Conservation (phyloP, 2,113 vertebrate species). For the Gallinago paraguaiae region DNA sequence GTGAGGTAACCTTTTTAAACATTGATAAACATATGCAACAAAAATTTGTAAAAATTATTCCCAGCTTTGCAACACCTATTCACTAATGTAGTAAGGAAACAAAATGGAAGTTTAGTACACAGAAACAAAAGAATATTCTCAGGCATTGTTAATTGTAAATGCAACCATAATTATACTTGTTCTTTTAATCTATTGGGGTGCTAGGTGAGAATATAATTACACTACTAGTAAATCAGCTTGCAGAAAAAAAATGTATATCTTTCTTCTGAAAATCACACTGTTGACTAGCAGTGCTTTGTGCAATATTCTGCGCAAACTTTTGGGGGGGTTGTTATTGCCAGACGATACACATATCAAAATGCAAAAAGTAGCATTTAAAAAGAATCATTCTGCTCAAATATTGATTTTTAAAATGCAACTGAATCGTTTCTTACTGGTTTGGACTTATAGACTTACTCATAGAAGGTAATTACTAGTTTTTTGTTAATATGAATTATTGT, state of each 20-base stretch:
- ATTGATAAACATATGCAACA: background rate
- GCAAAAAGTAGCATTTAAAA: background rate
- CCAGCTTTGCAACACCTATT: background rate
- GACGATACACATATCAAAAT: background rate
- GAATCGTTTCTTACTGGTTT: background rate
- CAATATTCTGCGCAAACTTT: background rate
- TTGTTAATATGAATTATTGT: background rate
- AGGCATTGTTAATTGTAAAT: background rate
- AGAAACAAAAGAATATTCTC: background rate
- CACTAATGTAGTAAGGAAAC: background rate
- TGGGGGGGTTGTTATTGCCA: background rate
- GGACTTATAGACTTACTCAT: background rate
- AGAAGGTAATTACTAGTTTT: background rate
- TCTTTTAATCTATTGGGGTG: background rate
- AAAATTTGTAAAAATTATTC: conserved; percentile 19
- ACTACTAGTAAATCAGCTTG: background rate
- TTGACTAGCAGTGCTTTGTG: background rate
- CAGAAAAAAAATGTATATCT: background rate
- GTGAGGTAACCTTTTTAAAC: conserved; percentile 28
- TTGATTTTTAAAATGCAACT: background rate
- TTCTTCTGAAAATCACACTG: background rate
- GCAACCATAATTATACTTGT: background rate
- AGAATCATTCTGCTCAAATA: background rate
- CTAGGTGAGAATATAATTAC: background rate
- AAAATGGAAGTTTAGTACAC: background rate